These are phyloP conservation scores for Pristiophorus japonicus DNA, from an alignment of 2,113 vertebrate species.

Conservation along the genomic window DNA sequence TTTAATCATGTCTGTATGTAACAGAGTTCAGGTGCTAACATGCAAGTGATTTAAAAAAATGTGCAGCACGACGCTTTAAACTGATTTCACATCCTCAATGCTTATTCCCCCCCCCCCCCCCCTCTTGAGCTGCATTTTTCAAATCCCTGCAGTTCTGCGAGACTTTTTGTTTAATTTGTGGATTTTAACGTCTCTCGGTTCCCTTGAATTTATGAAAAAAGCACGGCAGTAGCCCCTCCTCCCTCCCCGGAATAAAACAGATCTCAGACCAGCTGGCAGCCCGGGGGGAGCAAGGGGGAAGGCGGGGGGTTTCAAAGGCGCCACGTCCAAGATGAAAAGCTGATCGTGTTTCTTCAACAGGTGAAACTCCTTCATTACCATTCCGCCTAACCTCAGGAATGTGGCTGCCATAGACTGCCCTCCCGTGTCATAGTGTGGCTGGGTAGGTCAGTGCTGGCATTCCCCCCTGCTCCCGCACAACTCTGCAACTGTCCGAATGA, in stretches of 20 bases:
- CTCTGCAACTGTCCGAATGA: not conserved
- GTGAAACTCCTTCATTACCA: not conserved
- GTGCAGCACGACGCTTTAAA: not conserved
- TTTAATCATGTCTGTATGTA: not conserved
- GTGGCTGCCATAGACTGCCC: not conserved
- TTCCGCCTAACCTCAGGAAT: not conserved
- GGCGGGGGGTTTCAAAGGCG: not conserved
- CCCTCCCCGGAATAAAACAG: not conserved
- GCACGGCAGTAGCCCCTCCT: no score
- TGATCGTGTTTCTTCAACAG: constrained; percentile 20
- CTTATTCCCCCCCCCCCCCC: no score
- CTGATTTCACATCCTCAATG: not conserved
- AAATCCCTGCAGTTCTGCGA: not conserved
- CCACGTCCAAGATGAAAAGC: not conserved
- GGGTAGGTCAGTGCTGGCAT: not conserved
- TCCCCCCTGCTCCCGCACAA: not conserved
- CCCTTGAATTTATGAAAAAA: no score
- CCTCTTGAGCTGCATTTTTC: not conserved
- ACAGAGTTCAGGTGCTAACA: not conserved
- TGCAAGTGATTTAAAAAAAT: not conserved
- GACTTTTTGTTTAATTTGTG: not conserved
- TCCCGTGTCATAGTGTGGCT: not conserved
- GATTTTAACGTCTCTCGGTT: no score
- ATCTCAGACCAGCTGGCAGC: not conserved
- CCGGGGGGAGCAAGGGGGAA: no score